Evolutionary conservation across 2,888 invertebrate genomes (phyloP).

Genomic region (Oeneis ivallda): DNA sequence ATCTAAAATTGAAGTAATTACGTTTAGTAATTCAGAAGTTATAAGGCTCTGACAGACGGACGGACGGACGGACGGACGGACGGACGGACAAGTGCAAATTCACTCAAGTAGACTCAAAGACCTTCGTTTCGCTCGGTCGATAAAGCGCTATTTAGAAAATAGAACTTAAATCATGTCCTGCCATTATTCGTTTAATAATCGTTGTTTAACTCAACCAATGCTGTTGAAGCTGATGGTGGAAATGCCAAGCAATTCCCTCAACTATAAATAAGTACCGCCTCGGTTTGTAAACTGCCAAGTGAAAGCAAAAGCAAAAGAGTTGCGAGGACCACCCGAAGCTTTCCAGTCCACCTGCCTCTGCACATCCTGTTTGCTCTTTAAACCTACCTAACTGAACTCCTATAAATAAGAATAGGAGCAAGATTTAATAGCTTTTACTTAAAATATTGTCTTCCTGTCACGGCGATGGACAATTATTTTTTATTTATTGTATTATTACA

Average conservation of each 20-base stretch:
- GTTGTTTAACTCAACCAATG: background rate
- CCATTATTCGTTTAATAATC: background rate
- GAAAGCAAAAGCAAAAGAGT: conserved; percentile 25
- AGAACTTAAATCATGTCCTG: background rate
- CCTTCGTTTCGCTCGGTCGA: too few species aligned
- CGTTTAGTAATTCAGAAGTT: too few species aligned
- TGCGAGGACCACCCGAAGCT: conserved; percentile 36
- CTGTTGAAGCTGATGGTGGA: conserved; percentile 10
- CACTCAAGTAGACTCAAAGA: too few species aligned
- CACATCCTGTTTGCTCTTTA: conserved; percentile 36
- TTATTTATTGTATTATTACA: too few species aligned
- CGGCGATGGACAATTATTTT: too few species aligned
- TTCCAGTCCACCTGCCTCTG: conserved; percentile 33
- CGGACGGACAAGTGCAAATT: too few species aligned
- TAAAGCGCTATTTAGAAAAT: conserved; percentile 1
- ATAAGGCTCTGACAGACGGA: too few species aligned
- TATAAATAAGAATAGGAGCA: background rate
- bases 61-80: too few species aligned
- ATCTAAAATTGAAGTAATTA: too few species aligned
- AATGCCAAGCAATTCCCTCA: conserved; percentile 14
- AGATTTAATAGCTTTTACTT: background rate
- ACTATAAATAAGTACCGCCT: conserved; percentile 17
- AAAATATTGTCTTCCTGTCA: too few species aligned
- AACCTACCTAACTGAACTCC: conserved; percentile 10
- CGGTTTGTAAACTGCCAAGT: conserved; percentile 32